Evolutionary conservation across 2,888 invertebrate species (phyloP).

Genomic region (Acanthosoma haemorrhoidale): DNA sequence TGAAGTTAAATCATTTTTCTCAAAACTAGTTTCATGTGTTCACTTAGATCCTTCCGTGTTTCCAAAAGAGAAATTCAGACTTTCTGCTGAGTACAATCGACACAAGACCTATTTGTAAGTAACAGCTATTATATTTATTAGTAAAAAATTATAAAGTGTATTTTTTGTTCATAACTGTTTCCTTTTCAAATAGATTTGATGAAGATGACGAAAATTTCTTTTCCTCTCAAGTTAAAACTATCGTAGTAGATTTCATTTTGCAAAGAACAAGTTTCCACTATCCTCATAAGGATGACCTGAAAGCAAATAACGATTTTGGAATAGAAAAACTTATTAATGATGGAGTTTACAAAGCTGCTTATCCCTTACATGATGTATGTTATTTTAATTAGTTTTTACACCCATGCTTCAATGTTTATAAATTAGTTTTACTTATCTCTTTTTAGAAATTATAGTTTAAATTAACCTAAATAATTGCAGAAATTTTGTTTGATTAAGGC

Average conservation of each 20-base stretch:
- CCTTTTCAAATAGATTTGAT: slow-evolving; percentile 62
- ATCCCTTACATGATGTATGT: slow-evolving; percentile 54
- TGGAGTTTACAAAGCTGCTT: slow-evolving; percentile 51
- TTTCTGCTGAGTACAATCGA: slow-evolving; percentile 70
- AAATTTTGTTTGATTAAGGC: not conserved
- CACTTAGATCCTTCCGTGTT: slow-evolving; percentile 30
- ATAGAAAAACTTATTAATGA: slow-evolving; percentile 52
- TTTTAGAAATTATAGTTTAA: no score
- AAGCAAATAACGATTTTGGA: slow-evolving; percentile 57
- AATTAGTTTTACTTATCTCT: no score
- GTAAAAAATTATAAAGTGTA: not conserved
- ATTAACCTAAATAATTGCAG: not conserved
- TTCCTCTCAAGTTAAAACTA: slow-evolving; percentile 73
- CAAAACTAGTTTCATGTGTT: slow-evolving; percentile 31
- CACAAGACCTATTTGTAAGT: slow-evolving; percentile 88
- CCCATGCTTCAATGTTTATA: not conserved
- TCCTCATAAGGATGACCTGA: slow-evolving; percentile 48
- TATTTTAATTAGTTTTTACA: not conserved
- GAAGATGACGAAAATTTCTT: slow-evolving; percentile 75
- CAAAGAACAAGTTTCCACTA: slow-evolving; percentile 77
- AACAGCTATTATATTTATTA: not conserved
- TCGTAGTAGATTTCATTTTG: slow-evolving; percentile 87
- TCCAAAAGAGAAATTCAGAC: slow-evolving; percentile 27
- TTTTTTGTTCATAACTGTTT: not conserved
- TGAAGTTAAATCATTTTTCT: slow-evolving; percentile 36